Evolutionary conservation across 1,140 invertebrate species (phyloP).

Genomic region (Harpegnathos saltator): DNA sequence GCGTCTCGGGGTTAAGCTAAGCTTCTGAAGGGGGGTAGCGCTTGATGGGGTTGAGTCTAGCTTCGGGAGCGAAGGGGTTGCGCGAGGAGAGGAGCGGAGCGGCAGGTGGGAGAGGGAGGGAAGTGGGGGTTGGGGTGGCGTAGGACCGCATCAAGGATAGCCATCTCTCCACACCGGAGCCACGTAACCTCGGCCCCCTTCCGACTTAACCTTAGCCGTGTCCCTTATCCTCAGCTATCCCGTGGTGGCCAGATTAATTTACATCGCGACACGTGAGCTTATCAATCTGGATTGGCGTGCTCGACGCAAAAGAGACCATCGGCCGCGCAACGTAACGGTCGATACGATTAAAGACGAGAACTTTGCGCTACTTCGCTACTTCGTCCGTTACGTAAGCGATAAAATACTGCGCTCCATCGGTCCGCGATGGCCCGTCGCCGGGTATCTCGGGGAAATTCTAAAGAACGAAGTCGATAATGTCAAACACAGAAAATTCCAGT

Average conservation of each 20-base stretch:
- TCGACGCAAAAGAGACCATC: neutral
- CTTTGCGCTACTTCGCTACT: neutral
- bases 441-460: constrained; percentile 34
- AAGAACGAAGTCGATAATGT: constrained; percentile 46
- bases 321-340: too few species aligned
- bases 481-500: constrained; percentile 48
- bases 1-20: constrained; percentile 79
- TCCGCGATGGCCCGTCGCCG: neutral
- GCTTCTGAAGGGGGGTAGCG: constrained; percentile 69
- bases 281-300: constrained; percentile 70
- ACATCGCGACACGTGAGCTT: constrained; percentile 76
- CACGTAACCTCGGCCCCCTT: constrained; percentile 75
- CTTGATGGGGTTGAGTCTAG: constrained; percentile 69
- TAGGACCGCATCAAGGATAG: constrained; percentile 75
- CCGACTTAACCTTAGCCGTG: constrained; percentile 77
- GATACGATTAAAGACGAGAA: neutral
- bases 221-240: constrained; percentile 60
- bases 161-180: constrained; percentile 67
- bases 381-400: constrained; percentile 14
- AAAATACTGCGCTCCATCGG: constrained; percentile 19
- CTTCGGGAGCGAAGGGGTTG: constrained; percentile 57
- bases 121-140: constrained; percentile 40
- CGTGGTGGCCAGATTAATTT: constrained; percentile 74
- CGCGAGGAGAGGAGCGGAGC: constrained; percentile 16
- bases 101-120: constrained; percentile 17